A percentile compares a stretch with the other conserved stretches of the same genome.
Conservation (phyloP, 2,888 invertebrate genomes). For the Oasisia sp. region DNA sequence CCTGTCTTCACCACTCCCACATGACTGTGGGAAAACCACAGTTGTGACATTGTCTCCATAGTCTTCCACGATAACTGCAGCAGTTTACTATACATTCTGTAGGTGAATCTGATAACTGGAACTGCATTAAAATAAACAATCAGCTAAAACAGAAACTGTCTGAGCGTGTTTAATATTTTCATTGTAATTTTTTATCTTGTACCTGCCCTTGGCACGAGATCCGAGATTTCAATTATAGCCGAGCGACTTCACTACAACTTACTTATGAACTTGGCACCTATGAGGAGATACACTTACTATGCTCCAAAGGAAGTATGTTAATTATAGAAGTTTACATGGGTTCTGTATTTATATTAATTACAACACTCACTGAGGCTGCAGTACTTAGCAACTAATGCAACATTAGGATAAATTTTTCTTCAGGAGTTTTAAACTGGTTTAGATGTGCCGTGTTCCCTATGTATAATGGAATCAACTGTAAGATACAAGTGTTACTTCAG, state of each 20-base stretch:
- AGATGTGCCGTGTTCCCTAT: neutral
- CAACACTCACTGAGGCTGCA: neutral
- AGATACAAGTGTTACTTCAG: neutral
- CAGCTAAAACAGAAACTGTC: too few relatives aligned
- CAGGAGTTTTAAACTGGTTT: neutral
- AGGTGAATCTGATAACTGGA: neutral
- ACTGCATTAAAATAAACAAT: too few relatives aligned
- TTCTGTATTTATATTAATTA: neutral
- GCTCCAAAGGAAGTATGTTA: neutral
- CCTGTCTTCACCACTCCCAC: neutral
- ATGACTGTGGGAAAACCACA: neutral
- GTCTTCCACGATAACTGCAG: neutral
- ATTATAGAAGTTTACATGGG: neutral
- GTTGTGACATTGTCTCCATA: neutral
- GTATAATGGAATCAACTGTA: neutral
- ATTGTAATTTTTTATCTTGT: too few relatives aligned
- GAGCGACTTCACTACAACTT: too few relatives aligned
- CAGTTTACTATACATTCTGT: neutral
- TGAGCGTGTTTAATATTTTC: too few relatives aligned
- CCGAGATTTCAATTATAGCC: too few relatives aligned
- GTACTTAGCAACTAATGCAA: neutral
- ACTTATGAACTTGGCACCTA: too few relatives aligned
- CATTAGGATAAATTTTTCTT: neutral
- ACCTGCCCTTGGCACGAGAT: too few relatives aligned
- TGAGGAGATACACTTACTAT: neutral